These are phyloP conservation scores for Nettapus auritus DNA, from an alignment of 2,113 vertebrate species.

Conservation along the genomic window DNA sequence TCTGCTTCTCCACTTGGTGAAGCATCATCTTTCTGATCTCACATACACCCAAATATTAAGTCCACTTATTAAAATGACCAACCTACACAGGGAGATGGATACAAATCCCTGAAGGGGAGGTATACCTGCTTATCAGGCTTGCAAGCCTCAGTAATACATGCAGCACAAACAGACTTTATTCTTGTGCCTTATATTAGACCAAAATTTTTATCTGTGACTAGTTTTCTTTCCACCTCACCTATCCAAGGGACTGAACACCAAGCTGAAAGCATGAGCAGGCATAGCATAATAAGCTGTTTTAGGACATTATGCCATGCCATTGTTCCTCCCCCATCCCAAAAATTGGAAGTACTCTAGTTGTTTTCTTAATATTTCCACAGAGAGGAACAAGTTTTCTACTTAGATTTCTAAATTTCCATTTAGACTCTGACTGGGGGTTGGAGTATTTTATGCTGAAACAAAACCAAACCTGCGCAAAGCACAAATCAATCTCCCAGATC, in stretches of 20 bases:
- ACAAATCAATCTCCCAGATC: background rate
- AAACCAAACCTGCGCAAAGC: background rate
- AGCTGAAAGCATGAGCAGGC: background rate
- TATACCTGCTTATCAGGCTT: background rate
- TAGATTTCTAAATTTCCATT: background rate
- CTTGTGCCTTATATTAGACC: background rate
- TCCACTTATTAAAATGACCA: fast-evolving
- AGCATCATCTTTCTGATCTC: background rate
- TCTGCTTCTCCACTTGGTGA: background rate
- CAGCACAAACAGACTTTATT: fast-evolving
- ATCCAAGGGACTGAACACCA: fast-evolving
- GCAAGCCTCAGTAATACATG: background rate
- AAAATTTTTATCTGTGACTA: background rate
- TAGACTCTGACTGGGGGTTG: background rate
- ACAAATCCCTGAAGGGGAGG: background rate
- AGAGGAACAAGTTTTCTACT: background rate
- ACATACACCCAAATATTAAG: fast-evolving
- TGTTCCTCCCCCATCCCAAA: background rate
- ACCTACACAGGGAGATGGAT: background rate
- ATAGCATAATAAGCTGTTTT: fast-evolving
- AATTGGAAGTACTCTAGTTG: background rate
- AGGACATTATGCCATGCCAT: background rate
- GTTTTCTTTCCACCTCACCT: background rate
- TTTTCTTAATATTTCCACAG: background rate
- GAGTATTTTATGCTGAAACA: background rate